Evolutionary conservation across 2,888 invertebrate genomes (phyloP), one percentile per base, ranked within the genome.

Genomic region (Meiosimyza decipiens): DNA sequence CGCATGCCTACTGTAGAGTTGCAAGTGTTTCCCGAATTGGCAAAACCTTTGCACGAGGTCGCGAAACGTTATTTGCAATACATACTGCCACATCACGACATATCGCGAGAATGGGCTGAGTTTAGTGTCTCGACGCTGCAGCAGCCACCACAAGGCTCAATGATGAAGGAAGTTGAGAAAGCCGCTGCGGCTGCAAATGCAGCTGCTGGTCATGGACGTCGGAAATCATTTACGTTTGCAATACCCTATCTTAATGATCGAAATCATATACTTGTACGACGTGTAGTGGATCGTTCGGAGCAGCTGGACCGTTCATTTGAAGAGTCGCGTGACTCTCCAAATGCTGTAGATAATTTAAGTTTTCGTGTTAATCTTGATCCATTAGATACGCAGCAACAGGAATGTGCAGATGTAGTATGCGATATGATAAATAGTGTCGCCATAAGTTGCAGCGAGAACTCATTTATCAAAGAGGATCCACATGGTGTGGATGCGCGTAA

Each of bases 371-470:
- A 80, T 18, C 40, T 80, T 1, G 72, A 76, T 22, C 71, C 79
- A 0, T 75, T 73, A 16, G 71, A 80, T 51, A 71, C 74, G 11
- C 33, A 76, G 0, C 72, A 80, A n/a, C 76, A 77, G 9, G 83
- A 88, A 51, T 84, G 87, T 81, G 85, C 85, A 9, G 84, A 86
- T 57, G 79, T 91, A 40, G 77, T 92, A 60, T 82, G 87, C 49
- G 88, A 90, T 74, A 88, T 92, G 79, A 83, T 92, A 70, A 88
- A 89, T 77, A 88, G 90, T n/a, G 89, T 92, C 50, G 90, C 91
- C 81, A 89, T 91, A 54, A 89, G 89, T 78, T 87, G 90, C 79
- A 86, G 89, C 73, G 90, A 90, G 82, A 89, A 91, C 79, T 84
- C 86, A 3, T 85, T 92, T 74, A 79, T 81, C 1, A 79, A 75